Evolutionary conservation across 1,140 invertebrate genomes (phyloP).

Genomic region (Lanistes nyassanus): DNA sequence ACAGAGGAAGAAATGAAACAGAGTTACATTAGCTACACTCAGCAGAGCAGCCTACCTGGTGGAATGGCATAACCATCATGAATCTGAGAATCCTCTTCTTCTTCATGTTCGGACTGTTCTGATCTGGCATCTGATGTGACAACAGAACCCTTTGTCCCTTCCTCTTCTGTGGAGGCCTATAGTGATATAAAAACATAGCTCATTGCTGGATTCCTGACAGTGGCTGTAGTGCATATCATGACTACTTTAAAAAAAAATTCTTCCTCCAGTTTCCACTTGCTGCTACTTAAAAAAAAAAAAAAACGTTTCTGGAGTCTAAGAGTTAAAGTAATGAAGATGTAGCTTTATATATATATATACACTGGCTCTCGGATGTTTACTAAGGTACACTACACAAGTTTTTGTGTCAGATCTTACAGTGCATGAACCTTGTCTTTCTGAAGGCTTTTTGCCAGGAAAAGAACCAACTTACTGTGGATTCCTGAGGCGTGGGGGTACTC

Average conservation of each 20-base stretch:
- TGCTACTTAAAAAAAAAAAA: background rate
- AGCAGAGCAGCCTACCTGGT: slow-evolving; percentile 40
- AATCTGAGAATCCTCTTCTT: slow-evolving; percentile 32
- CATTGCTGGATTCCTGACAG: slow-evolving; percentile 9
- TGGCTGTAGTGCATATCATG: slow-evolving; percentile 2
- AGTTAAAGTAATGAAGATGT: too few relatives aligned
- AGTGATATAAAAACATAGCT: slow-evolving; percentile 21
- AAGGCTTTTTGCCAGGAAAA: background rate
- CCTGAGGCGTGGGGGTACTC: slow-evolving; percentile 6
- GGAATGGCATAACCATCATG: slow-evolving; percentile 60
- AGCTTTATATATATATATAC: too few relatives aligned
- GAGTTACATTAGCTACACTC: background rate
- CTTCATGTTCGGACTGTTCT: slow-evolving; percentile 33
- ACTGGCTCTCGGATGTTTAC: too few relatives aligned
- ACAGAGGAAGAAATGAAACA: background rate
- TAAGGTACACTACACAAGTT: background rate
- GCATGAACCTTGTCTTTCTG: background rate
- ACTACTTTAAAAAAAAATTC: background rate
- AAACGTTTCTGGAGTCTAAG: background rate
- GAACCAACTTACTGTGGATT: slow-evolving; percentile 5
- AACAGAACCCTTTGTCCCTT: slow-evolving; percentile 24
- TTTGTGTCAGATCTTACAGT: background rate
- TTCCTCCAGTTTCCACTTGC: background rate
- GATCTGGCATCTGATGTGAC: slow-evolving; percentile 21
- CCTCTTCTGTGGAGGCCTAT: slow-evolving; percentile 26